A percentile compares a stretch with the other conserved stretches of the same genome.
Evolutionary conservation across 1,140 invertebrate genomes (phyloP).

Genomic region (Hylaeus anthracinus): DNA sequence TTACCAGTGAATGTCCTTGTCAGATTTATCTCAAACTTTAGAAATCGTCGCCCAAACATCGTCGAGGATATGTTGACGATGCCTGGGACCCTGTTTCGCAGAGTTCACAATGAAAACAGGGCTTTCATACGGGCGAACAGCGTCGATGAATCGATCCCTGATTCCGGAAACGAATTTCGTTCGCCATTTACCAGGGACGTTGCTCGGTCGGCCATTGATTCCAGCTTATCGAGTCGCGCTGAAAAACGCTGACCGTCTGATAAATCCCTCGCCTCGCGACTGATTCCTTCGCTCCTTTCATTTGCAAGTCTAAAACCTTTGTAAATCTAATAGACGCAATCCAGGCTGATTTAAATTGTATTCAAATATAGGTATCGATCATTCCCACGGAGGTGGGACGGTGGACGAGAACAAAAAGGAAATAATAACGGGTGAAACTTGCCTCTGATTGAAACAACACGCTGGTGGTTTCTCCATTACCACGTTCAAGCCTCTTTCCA

Average conservation of each 20-base stretch:
- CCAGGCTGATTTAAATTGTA: constrained; percentile 12
- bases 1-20: too few relatives aligned
- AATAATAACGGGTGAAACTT: neutral
- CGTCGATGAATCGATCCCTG: constrained; percentile 20
- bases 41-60: neutral
- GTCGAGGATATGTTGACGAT: neutral
- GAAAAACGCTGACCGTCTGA: constrained; percentile 43
- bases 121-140: neutral
- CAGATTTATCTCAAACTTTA: neutral
- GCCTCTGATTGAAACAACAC: neutral
- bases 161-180: constrained; percentile 48
- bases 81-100: neutral
- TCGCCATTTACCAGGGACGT: neutral
- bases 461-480: neutral
- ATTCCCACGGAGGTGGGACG: neutral
- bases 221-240: constrained; percentile 35
- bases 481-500: neutral
- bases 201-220: constrained; percentile 26
- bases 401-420: neutral
- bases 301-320: constrained; percentile 50
- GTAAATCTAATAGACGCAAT: constrained; percentile 37
- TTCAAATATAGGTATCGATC: constrained; percentile 15
- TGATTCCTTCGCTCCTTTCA: constrained; percentile 20
- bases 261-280: constrained; percentile 32
- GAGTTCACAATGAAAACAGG: neutral